Percentiles rank a stretch among this genome's conserved stretches.
Evolutionary conservation across 2,888 invertebrate genomes (phyloP).

Genomic region (Diogma glabrata): DNA sequence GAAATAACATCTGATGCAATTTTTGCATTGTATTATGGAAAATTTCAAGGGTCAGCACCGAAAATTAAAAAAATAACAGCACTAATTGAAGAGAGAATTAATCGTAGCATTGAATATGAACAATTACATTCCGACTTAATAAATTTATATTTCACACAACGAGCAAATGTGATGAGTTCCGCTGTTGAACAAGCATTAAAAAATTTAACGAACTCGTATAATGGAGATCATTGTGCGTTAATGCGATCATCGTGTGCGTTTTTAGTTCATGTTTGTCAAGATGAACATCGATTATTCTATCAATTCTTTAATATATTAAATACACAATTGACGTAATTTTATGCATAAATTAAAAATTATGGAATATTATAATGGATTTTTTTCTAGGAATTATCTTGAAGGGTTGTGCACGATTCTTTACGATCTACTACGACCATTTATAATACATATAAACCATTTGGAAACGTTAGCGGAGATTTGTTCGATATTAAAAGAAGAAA

Average conservation of each 20-base stretch:
- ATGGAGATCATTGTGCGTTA: conserved; percentile 69
- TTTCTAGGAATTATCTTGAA: conserved; percentile 62
- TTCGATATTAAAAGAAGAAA: conserved; percentile 80
- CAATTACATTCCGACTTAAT: conserved; percentile 67
- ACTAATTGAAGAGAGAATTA: conserved; percentile 67
- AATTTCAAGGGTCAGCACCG: conserved; percentile 86
- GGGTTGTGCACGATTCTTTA: conserved; percentile 79
- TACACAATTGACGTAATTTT: conserved; percentile 51
- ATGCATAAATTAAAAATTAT: conserved; percentile 19
- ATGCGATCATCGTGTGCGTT: conserved; percentile 82
- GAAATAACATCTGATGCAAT: conserved; percentile 47
- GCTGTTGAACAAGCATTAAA: conserved; percentile 58
- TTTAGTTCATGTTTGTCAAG: conserved; percentile 84
- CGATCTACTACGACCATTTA: conserved; percentile 82
- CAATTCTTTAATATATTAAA: conserved; percentile 75
- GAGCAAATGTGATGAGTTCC: conserved; percentile 54
- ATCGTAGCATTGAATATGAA: conserved; percentile 60
- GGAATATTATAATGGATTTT: conserved; percentile 1
- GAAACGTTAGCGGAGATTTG: conserved; percentile 96
- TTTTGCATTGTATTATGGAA: conserved; percentile 83
- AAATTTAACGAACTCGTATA: conserved; percentile 49
- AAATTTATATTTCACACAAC: conserved; percentile 65
- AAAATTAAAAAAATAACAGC: conserved; percentile 70
- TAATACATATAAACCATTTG: conserved; percentile 93
- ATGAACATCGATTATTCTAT: conserved; percentile 82